These are phyloP conservation scores for Pentalonia nigronervosa DNA, from an alignment of 1,140 invertebrate genomes.

Conservation along the genomic window DNA sequence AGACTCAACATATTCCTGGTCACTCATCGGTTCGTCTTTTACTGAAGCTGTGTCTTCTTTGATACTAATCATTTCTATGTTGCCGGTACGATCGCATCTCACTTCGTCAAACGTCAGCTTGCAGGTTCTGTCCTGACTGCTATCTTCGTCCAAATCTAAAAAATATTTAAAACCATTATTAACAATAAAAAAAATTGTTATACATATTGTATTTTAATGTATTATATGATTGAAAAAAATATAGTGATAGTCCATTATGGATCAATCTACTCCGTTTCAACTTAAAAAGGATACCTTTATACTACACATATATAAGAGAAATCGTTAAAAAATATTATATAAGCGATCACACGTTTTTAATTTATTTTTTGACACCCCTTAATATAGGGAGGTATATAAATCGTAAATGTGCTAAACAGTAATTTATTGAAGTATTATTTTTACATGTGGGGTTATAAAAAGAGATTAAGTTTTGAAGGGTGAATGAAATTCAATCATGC, in stretches of 20 bases:
- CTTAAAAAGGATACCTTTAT: background rate
- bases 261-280: background rate
- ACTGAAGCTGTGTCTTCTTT: conserved; percentile 60
- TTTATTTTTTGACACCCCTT: too few relatives aligned
- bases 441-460: too few relatives aligned
- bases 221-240: background rate
- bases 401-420: too few relatives aligned
- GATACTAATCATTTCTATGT: conserved; percentile 63
- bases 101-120: conserved; percentile 65
- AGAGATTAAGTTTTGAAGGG: too few relatives aligned
- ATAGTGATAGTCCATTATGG: background rate
- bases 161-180: conserved; percentile 58
- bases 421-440: too few relatives aligned
- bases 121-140: conserved; percentile 77
- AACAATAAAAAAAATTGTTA: background rate
- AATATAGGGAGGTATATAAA: too few relatives aligned
- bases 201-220: background rate
- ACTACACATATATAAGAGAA: background rate
- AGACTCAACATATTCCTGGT: conserved; percentile 62
- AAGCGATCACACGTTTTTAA: background rate
- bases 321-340: background rate
- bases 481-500: too few relatives aligned
- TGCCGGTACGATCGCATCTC: conserved; percentile 62
- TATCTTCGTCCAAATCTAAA: conserved; percentile 85
- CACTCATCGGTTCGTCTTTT: conserved; percentile 65